Conservation (phyloP, 2,797 vertebrate species). For the Sebastes vulpes region DNA sequence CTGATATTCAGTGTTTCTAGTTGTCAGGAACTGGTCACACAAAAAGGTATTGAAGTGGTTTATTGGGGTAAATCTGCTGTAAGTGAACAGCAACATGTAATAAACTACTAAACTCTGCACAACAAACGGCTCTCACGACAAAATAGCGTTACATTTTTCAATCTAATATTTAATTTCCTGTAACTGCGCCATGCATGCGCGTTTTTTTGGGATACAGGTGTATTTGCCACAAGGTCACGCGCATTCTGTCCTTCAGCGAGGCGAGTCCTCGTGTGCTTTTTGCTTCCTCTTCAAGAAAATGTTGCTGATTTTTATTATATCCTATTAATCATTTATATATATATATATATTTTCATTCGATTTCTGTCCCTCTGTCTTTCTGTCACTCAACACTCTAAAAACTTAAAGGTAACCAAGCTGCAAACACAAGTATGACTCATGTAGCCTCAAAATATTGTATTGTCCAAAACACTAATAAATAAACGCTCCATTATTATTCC, state of each 20-base stretch:
- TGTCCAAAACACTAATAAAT: not conserved
- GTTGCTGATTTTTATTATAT: not conserved
- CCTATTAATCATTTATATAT: not conserved
- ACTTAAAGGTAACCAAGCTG: constrained; percentile 3
- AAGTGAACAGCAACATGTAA: not conserved
- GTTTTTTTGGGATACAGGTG: not conserved
- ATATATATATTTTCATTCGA: not conserved
- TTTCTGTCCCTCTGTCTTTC: not conserved
- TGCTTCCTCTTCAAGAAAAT: not conserved
- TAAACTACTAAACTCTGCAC: not conserved
- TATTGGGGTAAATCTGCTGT: not conserved
- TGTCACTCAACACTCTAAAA: not conserved
- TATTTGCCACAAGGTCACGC: not conserved
- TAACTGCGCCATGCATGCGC: not conserved
- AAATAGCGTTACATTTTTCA: not conserved
- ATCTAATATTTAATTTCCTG: not conserved
- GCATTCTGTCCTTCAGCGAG: not conserved
- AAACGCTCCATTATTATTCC: not conserved
- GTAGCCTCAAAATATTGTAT: not conserved
- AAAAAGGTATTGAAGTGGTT: not conserved
- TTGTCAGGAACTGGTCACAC: not conserved
- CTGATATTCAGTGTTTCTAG: not conserved
- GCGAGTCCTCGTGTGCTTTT: not conserved
- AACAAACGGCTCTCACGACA: not conserved
- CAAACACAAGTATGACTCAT: not conserved